These are phyloP conservation scores for Pocota personata DNA, from an alignment of 2,888 invertebrate species.

Conservation along the genomic window DNA sequence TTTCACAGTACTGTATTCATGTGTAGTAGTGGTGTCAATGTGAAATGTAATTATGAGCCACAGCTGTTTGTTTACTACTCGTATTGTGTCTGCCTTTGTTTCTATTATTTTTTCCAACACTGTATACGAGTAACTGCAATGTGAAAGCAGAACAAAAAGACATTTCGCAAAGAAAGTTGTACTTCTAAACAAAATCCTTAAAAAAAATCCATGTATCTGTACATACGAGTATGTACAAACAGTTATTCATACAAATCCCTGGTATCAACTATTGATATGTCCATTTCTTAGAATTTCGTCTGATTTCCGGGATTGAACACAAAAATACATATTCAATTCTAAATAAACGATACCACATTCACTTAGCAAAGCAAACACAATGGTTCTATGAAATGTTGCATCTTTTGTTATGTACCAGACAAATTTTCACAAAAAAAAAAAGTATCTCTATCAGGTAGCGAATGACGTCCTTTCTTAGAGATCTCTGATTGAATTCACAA, in stretches of 20 bases:
- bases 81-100: too few species aligned
- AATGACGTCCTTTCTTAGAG: neutral
- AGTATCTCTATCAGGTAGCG: slow-evolving; percentile 40
- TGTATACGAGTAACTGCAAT: too few species aligned
- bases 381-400: slow-evolving; percentile 18
- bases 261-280: neutral
- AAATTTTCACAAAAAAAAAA: slow-evolving; percentile 17
- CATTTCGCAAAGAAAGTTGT: too few species aligned
- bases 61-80: too few species aligned
- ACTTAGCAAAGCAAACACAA: slow-evolving; percentile 52
- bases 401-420: slow-evolving; percentile 8
- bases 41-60: too few species aligned
- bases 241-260: neutral
- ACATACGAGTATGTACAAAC: too few species aligned
- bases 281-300: slow-evolving; percentile 6
- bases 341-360: slow-evolving; percentile 31
- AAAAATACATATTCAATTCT: slow-evolving; percentile 20
- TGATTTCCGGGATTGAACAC: slow-evolving; percentile 36
- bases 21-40: too few species aligned
- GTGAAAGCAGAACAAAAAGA: too few species aligned
- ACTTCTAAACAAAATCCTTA: too few species aligned
- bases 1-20: too few species aligned
- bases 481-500: slow-evolving; percentile 36
- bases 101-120: too few species aligned
- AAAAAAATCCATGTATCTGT: too few species aligned